Conservation (phyloP, 2,888 invertebrate species). For the Biston stratarius region DNA sequence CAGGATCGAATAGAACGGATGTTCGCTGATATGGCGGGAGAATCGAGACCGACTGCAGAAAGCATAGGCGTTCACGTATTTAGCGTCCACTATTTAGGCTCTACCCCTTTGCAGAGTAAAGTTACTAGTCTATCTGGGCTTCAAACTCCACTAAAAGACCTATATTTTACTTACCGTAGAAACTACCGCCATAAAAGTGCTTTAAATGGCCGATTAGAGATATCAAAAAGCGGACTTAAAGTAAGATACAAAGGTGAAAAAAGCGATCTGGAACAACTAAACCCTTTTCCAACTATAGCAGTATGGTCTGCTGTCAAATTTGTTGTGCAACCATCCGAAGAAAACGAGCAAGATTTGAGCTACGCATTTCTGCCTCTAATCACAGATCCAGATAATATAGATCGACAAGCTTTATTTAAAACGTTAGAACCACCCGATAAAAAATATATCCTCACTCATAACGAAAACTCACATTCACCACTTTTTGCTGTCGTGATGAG, state of each 20-base stretch:
- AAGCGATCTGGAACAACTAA: slow-evolving; percentile 88
- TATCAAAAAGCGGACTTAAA: slow-evolving; percentile 90
- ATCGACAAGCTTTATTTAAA: slow-evolving; percentile 89
- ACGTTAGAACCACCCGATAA: slow-evolving; percentile 83
- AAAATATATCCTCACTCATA: slow-evolving; percentile 85
- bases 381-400: slow-evolving; percentile 92
- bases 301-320: slow-evolving; percentile 97
- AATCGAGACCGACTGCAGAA: slow-evolving; percentile 78
- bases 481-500: slow-evolving; percentile 97
- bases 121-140: slow-evolving; percentile 94
- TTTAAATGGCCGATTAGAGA: slow-evolving; percentile 88
- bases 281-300: slow-evolving; percentile 96
- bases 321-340: slow-evolving; percentile 88
- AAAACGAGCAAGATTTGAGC: slow-evolving; percentile 82
- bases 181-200: slow-evolving; percentile 81
- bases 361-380: slow-evolving; percentile 95
- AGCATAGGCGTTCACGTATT: slow-evolving; percentile 87
- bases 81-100: slow-evolving; percentile 93
- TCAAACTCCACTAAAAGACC: slow-evolving; percentile 91
- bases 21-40: slow-evolving; percentile 91
- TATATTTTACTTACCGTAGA: slow-evolving; percentile 89
- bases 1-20: slow-evolving; percentile 95
- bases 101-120: slow-evolving; percentile 91
- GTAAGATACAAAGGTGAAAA: slow-evolving; percentile 89
- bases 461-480: slow-evolving; percentile 91